Percentiles rank a stretch among this genome's conserved stretches.
Conservation (phyloP, 2,888 invertebrate species). For the Netelia fuscicornis region DNA sequence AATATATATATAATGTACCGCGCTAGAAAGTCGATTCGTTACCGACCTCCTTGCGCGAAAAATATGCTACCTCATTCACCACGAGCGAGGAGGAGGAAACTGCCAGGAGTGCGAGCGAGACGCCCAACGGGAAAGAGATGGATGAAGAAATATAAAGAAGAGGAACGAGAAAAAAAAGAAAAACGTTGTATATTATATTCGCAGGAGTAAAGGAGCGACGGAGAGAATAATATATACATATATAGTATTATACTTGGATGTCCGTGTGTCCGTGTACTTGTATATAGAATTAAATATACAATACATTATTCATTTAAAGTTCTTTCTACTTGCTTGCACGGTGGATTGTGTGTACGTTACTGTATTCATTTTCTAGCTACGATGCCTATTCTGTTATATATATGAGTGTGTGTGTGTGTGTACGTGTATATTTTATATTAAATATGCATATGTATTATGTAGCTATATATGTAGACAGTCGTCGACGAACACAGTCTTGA, state of each 20-base stretch:
- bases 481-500: conserved; percentile 31
- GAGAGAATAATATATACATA: conserved; percentile 50
- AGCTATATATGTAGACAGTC: conserved; percentile 16
- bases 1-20: conserved; percentile 58
- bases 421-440: conserved; percentile 47
- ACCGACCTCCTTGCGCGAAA: conserved; percentile 79
- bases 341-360: conserved; percentile 77
- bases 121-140: conserved; percentile 55
- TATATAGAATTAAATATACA: conserved; percentile 84
- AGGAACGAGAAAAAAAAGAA: conserved; percentile 58
- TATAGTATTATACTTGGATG: conserved; percentile 54
- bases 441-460: conserved; percentile 29
- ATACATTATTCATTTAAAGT: conserved; percentile 85
- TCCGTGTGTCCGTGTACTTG: conserved; percentile 64
- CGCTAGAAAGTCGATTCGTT: conserved; percentile 82
- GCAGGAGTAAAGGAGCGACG: conserved; percentile 59
- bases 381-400: conserved; percentile 24
- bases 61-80: conserved; percentile 82
- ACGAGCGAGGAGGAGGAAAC: conserved; percentile 65
- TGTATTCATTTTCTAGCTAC: conserved; percentile 66
- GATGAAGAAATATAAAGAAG: conserved; percentile 64
- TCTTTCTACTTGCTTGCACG: conserved; percentile 83
- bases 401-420: conserved; percentile 39
- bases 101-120: conserved; percentile 61
- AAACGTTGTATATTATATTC: conserved; percentile 70